Conservation (phyloP, 2,113 vertebrate genomes). For the Columbina picui region DNA sequence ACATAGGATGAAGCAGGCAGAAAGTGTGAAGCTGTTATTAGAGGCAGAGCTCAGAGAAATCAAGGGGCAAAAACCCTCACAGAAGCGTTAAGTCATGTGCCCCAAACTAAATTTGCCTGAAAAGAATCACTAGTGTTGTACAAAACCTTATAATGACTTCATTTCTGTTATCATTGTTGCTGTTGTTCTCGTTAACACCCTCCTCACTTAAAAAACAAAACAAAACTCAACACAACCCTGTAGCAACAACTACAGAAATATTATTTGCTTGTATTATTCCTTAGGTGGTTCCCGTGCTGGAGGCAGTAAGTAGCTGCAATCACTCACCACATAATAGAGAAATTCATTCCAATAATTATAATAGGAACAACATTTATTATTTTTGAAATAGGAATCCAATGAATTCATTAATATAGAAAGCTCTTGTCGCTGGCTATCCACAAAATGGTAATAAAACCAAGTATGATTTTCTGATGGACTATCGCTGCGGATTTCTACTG, state of each 20-base stretch:
- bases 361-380: constrained; percentile 29
- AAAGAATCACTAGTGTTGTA: background rate
- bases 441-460: background rate
- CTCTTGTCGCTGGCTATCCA: background rate
- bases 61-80: background rate
- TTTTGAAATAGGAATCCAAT: constrained; percentile 24
- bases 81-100: background rate
- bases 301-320: constrained; percentile 27
- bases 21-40: background rate
- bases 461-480: background rate
- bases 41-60: background rate
- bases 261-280: constrained; percentile 36
- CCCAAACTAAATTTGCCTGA: background rate
- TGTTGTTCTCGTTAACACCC: constrained; percentile 37
- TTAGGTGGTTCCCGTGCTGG: constrained; percentile 39
- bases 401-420: constrained; percentile 52
- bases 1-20: background rate
- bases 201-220: background rate
- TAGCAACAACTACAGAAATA: constrained; percentile 5
- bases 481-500: background rate
- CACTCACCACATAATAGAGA: constrained; percentile 32
- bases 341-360: constrained; percentile 39
- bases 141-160: constrained; percentile 27
- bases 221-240: background rate
- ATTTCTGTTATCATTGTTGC: background rate